Evolutionary conservation across 2,888 invertebrate genomes (phyloP), one percentile per base, ranked within the genome.

Genomic region (Apotomis betuletana): DNA sequence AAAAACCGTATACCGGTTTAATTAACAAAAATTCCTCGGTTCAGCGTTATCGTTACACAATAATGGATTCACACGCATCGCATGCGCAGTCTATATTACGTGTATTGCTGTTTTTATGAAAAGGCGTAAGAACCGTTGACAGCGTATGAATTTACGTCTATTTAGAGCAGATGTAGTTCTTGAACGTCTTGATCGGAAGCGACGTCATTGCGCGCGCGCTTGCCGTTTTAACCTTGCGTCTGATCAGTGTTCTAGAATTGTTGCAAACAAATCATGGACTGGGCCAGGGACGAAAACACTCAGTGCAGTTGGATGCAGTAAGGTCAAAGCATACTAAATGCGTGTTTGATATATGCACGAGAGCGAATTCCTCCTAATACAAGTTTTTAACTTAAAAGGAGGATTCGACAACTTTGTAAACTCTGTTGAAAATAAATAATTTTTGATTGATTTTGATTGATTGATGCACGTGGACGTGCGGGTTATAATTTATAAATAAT

Each of bases 181-280:
- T 13, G 6, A 54, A 27, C 64, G 15, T 64, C 44, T 64, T 44
- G 69, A 49, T 69, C 62, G 69, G 62, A 63, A 62, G 57, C 62
- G 8, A 69, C 69, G 63, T 63, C 69, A 69, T 55, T 55, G 64
- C 54, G 54, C 54, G 12, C 6, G 10, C 12, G 49, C 3, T 49
- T 9, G 9, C 9, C 49, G 49, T 49, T 9, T 49, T 10, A 49
- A 49, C 49, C 83, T 83, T 83, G 84, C 75, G 70, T 70, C 69
- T 74, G 81, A 78, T 69, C 80, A 10, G 49, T 9, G 49, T 9
- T 49, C 49, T 49, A 9, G 49, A 9, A 49, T 49, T 54, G 13
- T 6, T 54, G 15, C 13, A 54, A 54, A 54, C 54, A 54, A 54
- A 54, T 15, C 54, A 54, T 54, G 15, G 15, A 54, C 54, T 8